Evolutionary conservation across 2,113 vertebrate species (phyloP).

Genomic region (Indicator indicator): DNA sequence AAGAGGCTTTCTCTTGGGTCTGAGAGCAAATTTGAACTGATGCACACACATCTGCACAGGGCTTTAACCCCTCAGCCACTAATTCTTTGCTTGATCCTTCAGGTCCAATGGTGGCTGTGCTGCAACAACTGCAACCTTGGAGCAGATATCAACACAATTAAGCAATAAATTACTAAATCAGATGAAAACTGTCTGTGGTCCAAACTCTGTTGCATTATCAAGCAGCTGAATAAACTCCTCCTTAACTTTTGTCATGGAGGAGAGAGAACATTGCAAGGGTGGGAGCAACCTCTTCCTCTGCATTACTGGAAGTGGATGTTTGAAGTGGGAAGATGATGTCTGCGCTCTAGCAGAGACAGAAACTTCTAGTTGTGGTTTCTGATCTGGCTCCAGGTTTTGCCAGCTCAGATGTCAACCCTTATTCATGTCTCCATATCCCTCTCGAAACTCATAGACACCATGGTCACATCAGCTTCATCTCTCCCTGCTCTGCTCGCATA

Average conservation of each 20-base stretch:
- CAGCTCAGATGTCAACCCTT: neutral
- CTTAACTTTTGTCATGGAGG: neutral
- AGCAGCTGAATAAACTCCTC: neutral
- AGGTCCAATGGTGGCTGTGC: neutral
- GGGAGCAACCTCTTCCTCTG: neutral
- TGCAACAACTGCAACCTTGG: rapidly evolving
- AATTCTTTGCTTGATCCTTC: neutral
- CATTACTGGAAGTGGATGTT: neutral
- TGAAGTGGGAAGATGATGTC: neutral
- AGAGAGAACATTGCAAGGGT: neutral
- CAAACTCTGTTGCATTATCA: neutral
- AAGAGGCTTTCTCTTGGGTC: neutral
- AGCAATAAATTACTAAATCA: neutral
- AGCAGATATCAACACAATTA: neutral
- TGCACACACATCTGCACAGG: rapidly evolving
- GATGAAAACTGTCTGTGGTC: neutral
- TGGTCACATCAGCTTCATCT: neutral
- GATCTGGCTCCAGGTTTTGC: neutral
- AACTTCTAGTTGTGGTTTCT: neutral
- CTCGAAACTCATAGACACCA: neutral
- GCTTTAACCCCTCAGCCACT: neutral
- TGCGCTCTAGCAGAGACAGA: rapidly evolving
- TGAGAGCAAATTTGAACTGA: neutral
- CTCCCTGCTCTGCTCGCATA: neutral
- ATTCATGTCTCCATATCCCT: neutral